Evolutionary conservation across 1,140 invertebrate species (phyloP).

Genomic region (Zeugodacus cucurbitae): DNA sequence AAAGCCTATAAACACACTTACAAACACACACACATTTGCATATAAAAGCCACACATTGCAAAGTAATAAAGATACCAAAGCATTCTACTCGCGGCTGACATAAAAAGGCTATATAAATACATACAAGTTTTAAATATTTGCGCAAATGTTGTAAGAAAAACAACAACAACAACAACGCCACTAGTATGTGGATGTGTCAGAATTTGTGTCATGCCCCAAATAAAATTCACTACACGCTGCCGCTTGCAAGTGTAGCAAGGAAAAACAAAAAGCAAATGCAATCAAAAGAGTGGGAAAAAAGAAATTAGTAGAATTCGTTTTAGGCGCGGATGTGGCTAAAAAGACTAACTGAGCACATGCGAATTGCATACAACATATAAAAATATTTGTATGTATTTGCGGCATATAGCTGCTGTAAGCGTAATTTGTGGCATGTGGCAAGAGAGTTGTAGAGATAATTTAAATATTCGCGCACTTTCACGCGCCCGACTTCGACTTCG

Average conservation of each 20-base stretch:
- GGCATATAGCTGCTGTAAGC: neutral
- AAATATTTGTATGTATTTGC: neutral
- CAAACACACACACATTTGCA: too few relatives aligned
- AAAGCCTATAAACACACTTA: neutral
- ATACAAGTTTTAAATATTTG: neutral
- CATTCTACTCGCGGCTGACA: neutral
- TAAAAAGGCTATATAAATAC: neutral
- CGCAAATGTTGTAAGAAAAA: too few relatives aligned
- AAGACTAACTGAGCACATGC: neutral
- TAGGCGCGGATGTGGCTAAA: constrained; percentile 21
- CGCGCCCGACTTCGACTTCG: neutral
- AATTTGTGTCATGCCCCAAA: constrained; percentile 25
- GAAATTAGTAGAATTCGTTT: constrained; percentile 18
- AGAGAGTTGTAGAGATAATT: neutral
- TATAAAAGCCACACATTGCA: neutral
- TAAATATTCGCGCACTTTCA: constrained; percentile 17
- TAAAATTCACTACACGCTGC: neutral
- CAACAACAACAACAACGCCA: too few relatives aligned
- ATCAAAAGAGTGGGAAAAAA: constrained; percentile 9
- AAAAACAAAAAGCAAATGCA: neutral
- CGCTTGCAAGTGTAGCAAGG: neutral
- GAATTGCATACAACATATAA: neutral
- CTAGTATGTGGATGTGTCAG: neutral
- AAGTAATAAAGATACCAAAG: neutral
- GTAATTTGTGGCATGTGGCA: constrained; percentile 20